Evolutionary conservation across 2,888 invertebrate genomes (phyloP).

Genomic region (Herminia tarsipennalis): DNA sequence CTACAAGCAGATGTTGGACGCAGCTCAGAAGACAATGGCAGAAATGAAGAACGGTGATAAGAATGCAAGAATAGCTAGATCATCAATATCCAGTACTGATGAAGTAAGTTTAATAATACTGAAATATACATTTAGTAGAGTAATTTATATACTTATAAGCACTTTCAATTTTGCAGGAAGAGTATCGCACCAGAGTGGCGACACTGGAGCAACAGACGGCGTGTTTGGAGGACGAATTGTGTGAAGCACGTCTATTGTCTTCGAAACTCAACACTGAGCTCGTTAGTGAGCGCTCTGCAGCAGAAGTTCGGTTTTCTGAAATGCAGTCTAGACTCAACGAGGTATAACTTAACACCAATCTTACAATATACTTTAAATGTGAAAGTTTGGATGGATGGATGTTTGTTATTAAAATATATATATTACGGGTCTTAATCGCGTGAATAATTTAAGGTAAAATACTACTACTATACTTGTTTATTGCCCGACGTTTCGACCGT

Average conservation of each 20-base stretch:
- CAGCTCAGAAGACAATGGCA: slow-evolving; percentile 93
- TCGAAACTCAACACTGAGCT: slow-evolving; percentile 95
- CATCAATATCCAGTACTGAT: slow-evolving; percentile 90
- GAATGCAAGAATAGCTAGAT: slow-evolving; percentile 78
- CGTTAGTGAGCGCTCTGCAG: slow-evolving; percentile 94
- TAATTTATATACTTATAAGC: neutral
- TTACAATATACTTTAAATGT: too few species aligned
- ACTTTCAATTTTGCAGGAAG: slow-evolving; percentile 84
- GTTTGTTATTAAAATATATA: too few species aligned
- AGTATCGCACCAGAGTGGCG: slow-evolving; percentile 89
- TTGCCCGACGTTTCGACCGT: too few species aligned
- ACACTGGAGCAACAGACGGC: slow-evolving; percentile 93
- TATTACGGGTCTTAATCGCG: too few species aligned
- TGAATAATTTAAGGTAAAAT: too few species aligned
- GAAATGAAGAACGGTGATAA: slow-evolving; percentile 88
- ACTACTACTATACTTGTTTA: too few species aligned
- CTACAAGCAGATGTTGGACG: slow-evolving; percentile 95
- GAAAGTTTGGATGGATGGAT: too few species aligned
- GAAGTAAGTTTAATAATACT: slow-evolving; percentile 77
- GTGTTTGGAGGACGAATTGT: slow-evolving; percentile 94
- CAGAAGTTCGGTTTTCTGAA: slow-evolving; percentile 94
- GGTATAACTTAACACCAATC: slow-evolving; percentile 64
- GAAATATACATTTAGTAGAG: neutral
- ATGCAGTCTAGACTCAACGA: slow-evolving; percentile 95
- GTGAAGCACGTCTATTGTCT: slow-evolving; percentile 92